Evolutionary conservation across 2,113 vertebrate species (phyloP).

Genomic region (Orientallactaga bullata): DNA sequence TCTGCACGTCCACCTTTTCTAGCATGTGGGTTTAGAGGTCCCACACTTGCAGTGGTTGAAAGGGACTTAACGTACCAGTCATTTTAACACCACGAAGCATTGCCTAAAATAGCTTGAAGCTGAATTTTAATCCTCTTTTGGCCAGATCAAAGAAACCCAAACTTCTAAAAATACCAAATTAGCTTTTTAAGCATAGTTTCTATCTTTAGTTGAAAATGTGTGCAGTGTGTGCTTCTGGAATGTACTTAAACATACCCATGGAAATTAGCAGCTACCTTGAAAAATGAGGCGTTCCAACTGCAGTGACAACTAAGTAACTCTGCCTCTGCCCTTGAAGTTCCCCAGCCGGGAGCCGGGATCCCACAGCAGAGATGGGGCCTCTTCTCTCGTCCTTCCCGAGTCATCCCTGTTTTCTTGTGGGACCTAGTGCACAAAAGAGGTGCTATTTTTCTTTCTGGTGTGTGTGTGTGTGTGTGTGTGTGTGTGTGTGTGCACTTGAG

Average conservation of each 20-base stretch:
- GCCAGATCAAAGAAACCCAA: constrained; percentile 82
- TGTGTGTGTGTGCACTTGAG: too few relatives aligned
- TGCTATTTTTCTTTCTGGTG: neutral
- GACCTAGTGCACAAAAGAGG: neutral
- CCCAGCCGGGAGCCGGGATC: neutral
- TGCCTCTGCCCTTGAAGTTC: constrained; percentile 3
- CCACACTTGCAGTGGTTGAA: neutral
- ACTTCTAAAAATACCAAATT: constrained; percentile 83
- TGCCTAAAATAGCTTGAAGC: constrained; percentile 76
- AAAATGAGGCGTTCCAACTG: constrained; percentile 29
- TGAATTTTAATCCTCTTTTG: constrained; percentile 81
- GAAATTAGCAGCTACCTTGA: constrained; percentile 63
- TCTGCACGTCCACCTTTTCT: neutral
- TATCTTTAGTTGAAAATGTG: constrained; percentile 79
- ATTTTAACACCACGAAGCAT: constrained; percentile 58
- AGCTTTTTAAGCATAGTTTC: constrained; percentile 80
- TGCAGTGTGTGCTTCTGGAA: constrained; percentile 68
- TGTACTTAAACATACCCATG: constrained; percentile 56
- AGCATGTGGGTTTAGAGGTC: neutral
- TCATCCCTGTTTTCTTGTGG: neutral
- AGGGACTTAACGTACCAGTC: constrained; percentile 54
- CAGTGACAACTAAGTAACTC: constrained; percentile 26
- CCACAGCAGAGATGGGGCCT: neutral
- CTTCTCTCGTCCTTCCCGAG: neutral
- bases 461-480: too few relatives aligned